phyloP scores from a whole-genome alignment of 2,797 vertebrate species.

The Glyptemys insculpta region DNA sequence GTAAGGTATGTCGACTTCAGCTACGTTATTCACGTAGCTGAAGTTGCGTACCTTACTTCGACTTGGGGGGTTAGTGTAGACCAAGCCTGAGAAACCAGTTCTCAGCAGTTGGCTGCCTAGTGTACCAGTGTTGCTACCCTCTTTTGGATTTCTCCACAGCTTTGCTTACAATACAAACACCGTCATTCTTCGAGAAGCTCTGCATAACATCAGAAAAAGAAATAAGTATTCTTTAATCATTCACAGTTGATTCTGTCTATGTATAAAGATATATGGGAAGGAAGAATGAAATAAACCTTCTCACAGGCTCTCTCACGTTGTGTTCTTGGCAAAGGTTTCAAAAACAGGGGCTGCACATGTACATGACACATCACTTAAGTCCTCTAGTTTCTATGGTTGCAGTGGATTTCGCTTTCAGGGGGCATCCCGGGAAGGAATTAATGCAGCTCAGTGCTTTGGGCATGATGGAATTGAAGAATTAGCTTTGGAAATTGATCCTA shows the following conservation, averaged over 20 bases:
- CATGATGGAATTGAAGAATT: constrained; percentile 63
- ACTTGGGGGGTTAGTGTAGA: no score
- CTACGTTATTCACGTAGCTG: no score
- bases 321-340: constrained; percentile 64
- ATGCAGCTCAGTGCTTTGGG: constrained; percentile 52
- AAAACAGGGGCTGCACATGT: constrained; percentile 67
- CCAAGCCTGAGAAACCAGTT: accelerated
- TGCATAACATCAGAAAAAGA: neutral
- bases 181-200: accelerated
- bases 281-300: constrained; percentile 54
- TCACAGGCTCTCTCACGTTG: constrained; percentile 52
- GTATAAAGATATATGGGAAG: constrained; percentile 14
- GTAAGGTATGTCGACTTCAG: no score
- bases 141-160: neutral
- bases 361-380: constrained; percentile 70
- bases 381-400: constrained; percentile 74
- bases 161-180: accelerated
- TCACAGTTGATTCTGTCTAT: neutral
- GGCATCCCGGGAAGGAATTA: constrained; percentile 70
- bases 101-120: neutral
- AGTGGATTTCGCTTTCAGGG: constrained; percentile 71
- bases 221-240: accelerated
- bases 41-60: no score
- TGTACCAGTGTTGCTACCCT: neutral
- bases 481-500: constrained; percentile 66